phyloP scores from a whole-genome alignment of 2,888 invertebrate species.

The Tyria jacobaeae region DNA sequence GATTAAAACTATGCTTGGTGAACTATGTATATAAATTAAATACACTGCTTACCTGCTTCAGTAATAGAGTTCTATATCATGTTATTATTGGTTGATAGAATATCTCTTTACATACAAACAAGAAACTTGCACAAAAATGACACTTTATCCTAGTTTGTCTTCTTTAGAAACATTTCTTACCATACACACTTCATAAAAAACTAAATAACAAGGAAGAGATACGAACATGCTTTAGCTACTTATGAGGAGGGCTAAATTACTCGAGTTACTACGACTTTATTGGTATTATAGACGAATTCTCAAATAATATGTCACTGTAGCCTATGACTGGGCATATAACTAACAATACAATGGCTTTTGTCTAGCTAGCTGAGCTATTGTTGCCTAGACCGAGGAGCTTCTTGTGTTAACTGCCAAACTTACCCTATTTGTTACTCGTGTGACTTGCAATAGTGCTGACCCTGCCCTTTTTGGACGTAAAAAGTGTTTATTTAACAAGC shows the following conservation, averaged over 20 bases:
- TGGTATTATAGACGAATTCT: not conserved
- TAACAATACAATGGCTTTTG: not conserved
- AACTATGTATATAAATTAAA: not conserved
- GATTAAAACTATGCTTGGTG: not conserved
- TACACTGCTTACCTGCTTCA: too few species aligned
- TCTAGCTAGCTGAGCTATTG: conserved; percentile 8
- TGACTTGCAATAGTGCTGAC: conserved; percentile 49
- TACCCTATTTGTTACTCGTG: conserved; percentile 48
- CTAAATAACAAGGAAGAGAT: too few species aligned
- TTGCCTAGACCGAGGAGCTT: conserved; percentile 19
- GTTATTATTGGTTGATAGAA: too few species aligned
- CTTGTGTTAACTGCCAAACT: conserved; percentile 50
- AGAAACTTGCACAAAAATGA: too few species aligned
- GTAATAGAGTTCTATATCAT: not conserved
- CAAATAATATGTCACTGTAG: not conserved
- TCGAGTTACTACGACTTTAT: not conserved
- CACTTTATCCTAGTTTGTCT: too few species aligned
- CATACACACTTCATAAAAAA: too few species aligned
- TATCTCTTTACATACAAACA: too few species aligned
- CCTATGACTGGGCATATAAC: conserved; percentile 1
- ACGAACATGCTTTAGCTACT: not conserved
- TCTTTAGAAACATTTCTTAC: too few species aligned
- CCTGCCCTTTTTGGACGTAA: conserved; percentile 34
- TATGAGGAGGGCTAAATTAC: not conserved
- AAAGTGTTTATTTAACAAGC: conserved; percentile 23